Evolutionary conservation across 2,888 invertebrate species (phyloP).

Genomic region (Scelioninae gen. 1): DNA sequence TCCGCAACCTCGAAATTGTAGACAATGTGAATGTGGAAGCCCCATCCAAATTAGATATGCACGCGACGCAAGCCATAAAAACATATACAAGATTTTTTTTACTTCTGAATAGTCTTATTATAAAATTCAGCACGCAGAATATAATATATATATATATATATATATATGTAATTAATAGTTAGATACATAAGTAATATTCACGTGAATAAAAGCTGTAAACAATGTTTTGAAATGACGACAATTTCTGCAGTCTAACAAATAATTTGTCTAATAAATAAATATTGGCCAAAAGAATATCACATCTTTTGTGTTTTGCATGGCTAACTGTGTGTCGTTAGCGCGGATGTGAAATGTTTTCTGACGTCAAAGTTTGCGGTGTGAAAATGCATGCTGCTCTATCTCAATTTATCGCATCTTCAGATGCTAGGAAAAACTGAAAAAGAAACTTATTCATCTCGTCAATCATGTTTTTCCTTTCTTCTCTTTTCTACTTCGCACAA

Average conservation of each 20-base stretch:
- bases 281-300: neutral
- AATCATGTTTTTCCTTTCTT: conserved; percentile 36
- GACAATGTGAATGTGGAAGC: conserved; percentile 53
- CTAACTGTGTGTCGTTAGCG: conserved; percentile 50
- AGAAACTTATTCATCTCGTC: conserved; percentile 63
- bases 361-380: conserved; percentile 53
- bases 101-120: conserved; percentile 30
- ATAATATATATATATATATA: too few species aligned
- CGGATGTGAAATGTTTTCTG: conserved; percentile 48
- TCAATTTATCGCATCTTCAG: conserved; percentile 57
- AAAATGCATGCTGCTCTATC: conserved; percentile 49
- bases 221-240: too few species aligned
- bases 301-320: conserved; percentile 8
- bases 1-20: conserved; percentile 55
- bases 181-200: too few species aligned
- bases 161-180: too few species aligned
- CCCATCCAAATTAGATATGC: conserved; percentile 54
- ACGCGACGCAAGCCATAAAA: conserved; percentile 36
- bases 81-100: conserved; percentile 29
- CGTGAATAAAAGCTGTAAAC: too few species aligned
- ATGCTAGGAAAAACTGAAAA: conserved; percentile 48
- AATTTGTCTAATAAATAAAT: neutral
- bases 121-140: too few species aligned
- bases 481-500: neutral
- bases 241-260: neutral